These are phyloP conservation scores for Drosophila nigromelanica DNA, from an alignment of 1,140 invertebrate species.

Conservation along the genomic window DNA sequence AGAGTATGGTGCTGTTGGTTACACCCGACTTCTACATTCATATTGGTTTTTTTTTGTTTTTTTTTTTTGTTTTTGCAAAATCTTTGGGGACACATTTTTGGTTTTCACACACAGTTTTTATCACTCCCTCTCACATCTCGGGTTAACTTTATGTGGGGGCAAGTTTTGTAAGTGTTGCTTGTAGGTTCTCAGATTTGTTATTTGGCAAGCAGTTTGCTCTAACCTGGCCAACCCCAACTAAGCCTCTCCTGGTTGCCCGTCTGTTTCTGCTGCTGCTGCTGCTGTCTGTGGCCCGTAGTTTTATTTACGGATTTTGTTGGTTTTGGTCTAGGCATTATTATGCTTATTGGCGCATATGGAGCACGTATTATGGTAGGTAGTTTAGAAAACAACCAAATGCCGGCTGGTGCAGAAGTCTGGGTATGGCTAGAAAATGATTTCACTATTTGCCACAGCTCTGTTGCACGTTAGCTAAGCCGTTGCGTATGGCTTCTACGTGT, in stretches of 20 bases:
- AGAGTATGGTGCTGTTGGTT: no score
- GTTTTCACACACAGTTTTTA: slow-evolving; percentile 57
- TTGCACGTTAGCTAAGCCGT: slow-evolving; percentile 23
- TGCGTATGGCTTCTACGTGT: slow-evolving; percentile 8
- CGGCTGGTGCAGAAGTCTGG: background rate
- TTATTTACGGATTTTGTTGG: slow-evolving; percentile 34
- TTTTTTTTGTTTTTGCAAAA: slow-evolving; percentile 28
- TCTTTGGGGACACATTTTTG: slow-evolving; percentile 53
- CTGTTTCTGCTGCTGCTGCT: background rate
- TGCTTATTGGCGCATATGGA: slow-evolving; percentile 63
- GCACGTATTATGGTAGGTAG: slow-evolving; percentile 62
- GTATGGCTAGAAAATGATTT: slow-evolving; percentile 8
- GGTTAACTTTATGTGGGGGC: slow-evolving; percentile 13
- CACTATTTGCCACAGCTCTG: slow-evolving; percentile 17
- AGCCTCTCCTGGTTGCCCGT: slow-evolving; percentile 3
- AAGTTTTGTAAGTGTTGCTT: slow-evolving; percentile 50
- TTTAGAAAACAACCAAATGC: slow-evolving; percentile 25
- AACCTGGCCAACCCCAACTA: slow-evolving; percentile 27
- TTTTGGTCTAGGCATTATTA: slow-evolving; percentile 47
- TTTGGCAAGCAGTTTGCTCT: slow-evolving; percentile 13
- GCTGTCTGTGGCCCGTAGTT: slow-evolving; percentile 22
- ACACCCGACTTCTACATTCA: background rate
- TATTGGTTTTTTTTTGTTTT: slow-evolving; percentile 3
- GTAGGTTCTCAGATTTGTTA: slow-evolving; percentile 61
- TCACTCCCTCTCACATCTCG: background rate